phyloP scores from a whole-genome alignment of 2,797 vertebrate species.

The Sphaeramia orbicularis region DNA sequence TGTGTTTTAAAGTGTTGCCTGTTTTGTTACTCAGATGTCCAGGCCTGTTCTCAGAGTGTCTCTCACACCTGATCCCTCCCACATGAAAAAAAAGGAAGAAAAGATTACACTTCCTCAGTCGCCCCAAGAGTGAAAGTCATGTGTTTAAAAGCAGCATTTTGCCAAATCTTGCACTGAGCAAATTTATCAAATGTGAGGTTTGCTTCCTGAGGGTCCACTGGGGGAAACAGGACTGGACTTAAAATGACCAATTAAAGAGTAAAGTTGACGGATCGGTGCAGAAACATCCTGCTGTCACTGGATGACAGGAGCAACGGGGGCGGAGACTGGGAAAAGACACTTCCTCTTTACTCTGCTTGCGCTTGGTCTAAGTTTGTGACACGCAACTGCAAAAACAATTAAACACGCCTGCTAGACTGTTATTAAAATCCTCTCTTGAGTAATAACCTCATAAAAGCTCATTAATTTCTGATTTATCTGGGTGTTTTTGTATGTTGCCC shows the following conservation, averaged over 20 bases:
- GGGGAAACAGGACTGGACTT: constrained; percentile 50
- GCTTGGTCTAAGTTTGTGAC: constrained; percentile 14
- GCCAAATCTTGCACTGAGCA: constrained; percentile 36
- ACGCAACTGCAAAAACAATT: constrained; percentile 6
- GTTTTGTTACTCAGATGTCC: constrained; percentile 13
- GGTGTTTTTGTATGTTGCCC: constrained; percentile 54
- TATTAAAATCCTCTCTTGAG: constrained; percentile 44
- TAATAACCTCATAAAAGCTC: constrained; percentile 46
- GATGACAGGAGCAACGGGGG: constrained; percentile 25
- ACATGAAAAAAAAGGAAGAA: neutral
- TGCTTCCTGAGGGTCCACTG: constrained; percentile 42
- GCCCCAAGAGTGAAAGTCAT: constrained; percentile 4
- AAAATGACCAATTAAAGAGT: constrained; percentile 65
- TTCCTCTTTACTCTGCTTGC: constrained; percentile 38
- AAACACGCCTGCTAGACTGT: constrained; percentile 23
- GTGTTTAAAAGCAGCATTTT: constrained; percentile 29
- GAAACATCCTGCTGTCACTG: constrained; percentile 56
- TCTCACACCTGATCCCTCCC: constrained; percentile 28
- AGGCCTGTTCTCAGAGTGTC: constrained; percentile 24
- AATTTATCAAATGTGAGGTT: constrained; percentile 29
- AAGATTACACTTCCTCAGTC: constrained; percentile 7
- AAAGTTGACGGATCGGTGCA: constrained; percentile 54
- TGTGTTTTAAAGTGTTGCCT: constrained; percentile 6
- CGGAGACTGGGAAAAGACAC: constrained; percentile 49
- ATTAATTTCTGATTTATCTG: constrained; percentile 55